Evolutionary conservation across 2,888 invertebrate genomes (phyloP), one percentile per base, ranked within the genome.

Genomic region (Xanthorhoe spadicearia): DNA sequence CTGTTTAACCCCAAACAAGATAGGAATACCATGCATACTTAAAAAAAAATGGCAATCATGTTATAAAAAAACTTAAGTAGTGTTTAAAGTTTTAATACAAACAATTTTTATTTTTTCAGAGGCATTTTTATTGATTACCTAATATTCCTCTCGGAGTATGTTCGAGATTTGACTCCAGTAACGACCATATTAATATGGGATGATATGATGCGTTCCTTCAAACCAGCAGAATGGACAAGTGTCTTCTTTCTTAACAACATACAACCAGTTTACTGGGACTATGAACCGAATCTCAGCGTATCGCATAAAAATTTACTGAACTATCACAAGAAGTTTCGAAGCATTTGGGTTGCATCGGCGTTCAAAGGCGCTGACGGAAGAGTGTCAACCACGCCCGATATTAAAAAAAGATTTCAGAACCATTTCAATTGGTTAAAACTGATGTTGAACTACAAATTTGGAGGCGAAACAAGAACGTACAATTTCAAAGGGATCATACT

Each of bases 261-360:
- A 0, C 94, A 96, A 76, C 95, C 95, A 0, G 95, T 96, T 0
- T 94, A 95, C n/a, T 96, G 96, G 96, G 94, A 95, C 64, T 96
- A 96, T 76, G 86, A 84, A 1, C 80, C 64, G 76, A 90, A 76
- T 2, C 18, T 80, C 5, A 63, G 69, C 4, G 78, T 74, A 53
- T 83, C 80, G 77, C 93, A 83, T 72, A 83, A 56, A 0, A 75
- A 77, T 50, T 66, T 90, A 10, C 74, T 78, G 4, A 79, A 81
- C 35, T 86, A 89, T 55, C 84, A 85, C 46, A 78, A 73, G 28
- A 79, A 77, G 9, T 98, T 97, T 84, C 88, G 93, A 1, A 93
- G 94, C 46, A 89, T 97, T 19, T 97, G 97, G 97, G 93, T 96
- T 51, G 97, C 97, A 0, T 95, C 97, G 66, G 97, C 98, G 0